phyloP scores from a whole-genome alignment of 2,113 vertebrate species.

The Urocitellus parryii region DNA sequence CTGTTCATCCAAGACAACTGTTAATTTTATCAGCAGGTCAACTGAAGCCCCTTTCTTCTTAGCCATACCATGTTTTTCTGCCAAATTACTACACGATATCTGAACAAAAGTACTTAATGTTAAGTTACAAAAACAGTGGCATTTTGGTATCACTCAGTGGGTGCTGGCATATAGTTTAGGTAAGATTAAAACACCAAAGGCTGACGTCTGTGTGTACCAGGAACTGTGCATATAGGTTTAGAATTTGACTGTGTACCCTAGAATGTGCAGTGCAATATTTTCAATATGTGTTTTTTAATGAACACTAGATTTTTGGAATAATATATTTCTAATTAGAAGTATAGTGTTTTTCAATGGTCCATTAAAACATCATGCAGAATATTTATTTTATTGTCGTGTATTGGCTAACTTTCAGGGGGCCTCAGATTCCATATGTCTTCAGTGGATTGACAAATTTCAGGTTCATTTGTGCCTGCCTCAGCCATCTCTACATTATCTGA shows the following conservation, averaged over 20 bases:
- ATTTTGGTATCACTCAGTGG: constrained; percentile 23
- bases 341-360: constrained; percentile 51
- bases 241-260: constrained; percentile 33
- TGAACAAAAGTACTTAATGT: constrained; percentile 42
- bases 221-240: constrained; percentile 42
- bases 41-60: constrained; percentile 64
- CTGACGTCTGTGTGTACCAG: constrained; percentile 12
- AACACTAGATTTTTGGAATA: constrained; percentile 69
- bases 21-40: constrained; percentile 61
- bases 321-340: constrained; percentile 72
- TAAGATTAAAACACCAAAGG: constrained; percentile 63
- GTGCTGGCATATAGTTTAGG: constrained; percentile 52
- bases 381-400: constrained; percentile 69
- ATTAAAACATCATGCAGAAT: constrained; percentile 58
- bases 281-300: constrained; percentile 69
- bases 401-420: constrained; percentile 67
- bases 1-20: constrained; percentile 36
- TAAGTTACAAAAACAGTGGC: constrained; percentile 11
- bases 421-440: constrained; percentile 69
- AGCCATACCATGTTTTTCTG: constrained; percentile 39
- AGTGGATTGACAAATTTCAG: constrained; percentile 76
- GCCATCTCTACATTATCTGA: constrained; percentile 69
- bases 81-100: background rate
- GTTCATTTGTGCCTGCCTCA: constrained; percentile 81
- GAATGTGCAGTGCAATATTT: constrained; percentile 66